Conservation (phyloP, 2,797 vertebrate species). For the Cheirogaleus major region DNA sequence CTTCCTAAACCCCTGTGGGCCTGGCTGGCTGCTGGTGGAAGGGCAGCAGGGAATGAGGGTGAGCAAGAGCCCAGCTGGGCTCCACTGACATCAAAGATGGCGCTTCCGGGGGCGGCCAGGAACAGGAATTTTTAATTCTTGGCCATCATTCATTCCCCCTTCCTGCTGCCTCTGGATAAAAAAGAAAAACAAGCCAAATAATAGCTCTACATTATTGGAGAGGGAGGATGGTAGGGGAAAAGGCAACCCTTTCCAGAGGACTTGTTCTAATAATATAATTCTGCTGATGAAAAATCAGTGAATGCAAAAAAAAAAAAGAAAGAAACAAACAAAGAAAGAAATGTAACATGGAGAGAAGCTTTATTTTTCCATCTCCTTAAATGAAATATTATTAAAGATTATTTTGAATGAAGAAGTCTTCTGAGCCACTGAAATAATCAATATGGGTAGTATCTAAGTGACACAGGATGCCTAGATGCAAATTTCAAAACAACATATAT, state of each 20-base stretch:
- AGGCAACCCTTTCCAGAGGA: not conserved
- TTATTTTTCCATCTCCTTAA: not conserved
- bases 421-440: not conserved
- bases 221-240: not conserved
- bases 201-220: not conserved
- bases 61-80: not conserved
- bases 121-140: not conserved
- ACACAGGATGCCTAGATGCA: not conserved
- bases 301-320: not conserved
- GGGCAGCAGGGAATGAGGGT: not conserved
- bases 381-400: not conserved
- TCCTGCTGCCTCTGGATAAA: not conserved
- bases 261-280: not conserved
- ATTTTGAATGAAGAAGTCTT: not conserved
- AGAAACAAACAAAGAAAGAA: not conserved
- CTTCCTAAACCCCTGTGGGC: not conserved
- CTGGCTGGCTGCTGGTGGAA: not conserved
- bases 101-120: rapidly evolving
- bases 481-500: not conserved
- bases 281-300: not conserved
- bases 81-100: not conserved
- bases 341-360: not conserved
- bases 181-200: not conserved
- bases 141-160: not conserved
- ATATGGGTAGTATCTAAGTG: not conserved